These are phyloP conservation scores for Drosophila sucinea DNA, from an alignment of 1,140 invertebrate genomes.

Conservation along the genomic window DNA sequence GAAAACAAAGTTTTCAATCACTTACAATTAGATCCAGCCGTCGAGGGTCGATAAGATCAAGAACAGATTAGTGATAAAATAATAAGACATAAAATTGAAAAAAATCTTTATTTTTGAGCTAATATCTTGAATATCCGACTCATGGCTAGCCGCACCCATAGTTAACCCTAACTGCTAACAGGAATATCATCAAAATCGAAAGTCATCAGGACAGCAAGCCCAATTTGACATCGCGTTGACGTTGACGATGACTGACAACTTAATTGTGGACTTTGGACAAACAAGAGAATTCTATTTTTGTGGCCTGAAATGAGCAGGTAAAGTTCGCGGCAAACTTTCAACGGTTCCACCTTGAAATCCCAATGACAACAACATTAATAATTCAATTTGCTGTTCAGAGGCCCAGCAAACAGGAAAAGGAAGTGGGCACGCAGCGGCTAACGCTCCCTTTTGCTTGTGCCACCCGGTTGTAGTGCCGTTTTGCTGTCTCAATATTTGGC, in stretches of 20 bases:
- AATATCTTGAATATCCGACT: background rate
- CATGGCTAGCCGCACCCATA: background rate
- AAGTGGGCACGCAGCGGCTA: conserved; percentile 25
- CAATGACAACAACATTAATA: conserved; percentile 78
- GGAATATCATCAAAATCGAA: conserved; percentile 40
- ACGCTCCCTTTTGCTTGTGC: background rate
- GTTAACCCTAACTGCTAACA: background rate
- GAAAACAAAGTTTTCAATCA: too few relatives aligned
- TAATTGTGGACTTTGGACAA: conserved; percentile 69
- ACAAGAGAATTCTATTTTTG: conserved; percentile 49
- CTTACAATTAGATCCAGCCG: too few relatives aligned
- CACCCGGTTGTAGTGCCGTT: conserved; percentile 15
- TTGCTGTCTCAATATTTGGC: conserved; percentile 74
- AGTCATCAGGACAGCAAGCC: conserved; percentile 49
- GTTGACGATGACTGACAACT: conserved; percentile 63
- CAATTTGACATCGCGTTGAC: conserved; percentile 16
- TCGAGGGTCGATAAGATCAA: too few relatives aligned
- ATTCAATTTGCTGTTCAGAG: conserved; percentile 66
- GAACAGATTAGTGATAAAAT: too few relatives aligned
- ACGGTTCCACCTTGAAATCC: conserved; percentile 48
- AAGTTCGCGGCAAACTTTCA: conserved; percentile 60
- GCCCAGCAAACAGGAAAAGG: conserved; percentile 19
- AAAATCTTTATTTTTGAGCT: background rate
- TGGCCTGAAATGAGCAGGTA: conserved; percentile 42
- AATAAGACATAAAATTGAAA: too few relatives aligned